Evolutionary conservation across 2,888 invertebrate species (phyloP).

Genomic region (Autographa pulchrina): DNA sequence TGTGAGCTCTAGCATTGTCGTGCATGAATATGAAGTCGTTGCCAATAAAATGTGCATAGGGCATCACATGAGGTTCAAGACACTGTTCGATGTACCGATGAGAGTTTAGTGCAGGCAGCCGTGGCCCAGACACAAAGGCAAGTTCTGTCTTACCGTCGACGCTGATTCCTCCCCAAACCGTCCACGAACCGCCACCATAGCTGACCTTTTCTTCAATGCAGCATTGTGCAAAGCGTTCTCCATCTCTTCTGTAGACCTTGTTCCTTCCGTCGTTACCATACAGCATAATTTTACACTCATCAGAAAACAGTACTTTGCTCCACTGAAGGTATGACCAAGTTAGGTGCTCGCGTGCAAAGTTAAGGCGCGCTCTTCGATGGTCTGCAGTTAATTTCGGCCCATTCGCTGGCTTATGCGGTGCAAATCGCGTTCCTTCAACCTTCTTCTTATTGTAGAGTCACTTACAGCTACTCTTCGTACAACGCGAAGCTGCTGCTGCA

Average conservation of each 20-base stretch:
- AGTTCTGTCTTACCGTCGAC: constrained; percentile 25
- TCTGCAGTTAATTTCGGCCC: constrained; percentile 35
- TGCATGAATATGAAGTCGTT: constrained; percentile 4
- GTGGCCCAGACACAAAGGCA: constrained; percentile 9
- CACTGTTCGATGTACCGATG: constrained; percentile 14
- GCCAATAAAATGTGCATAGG: constrained; percentile 11
- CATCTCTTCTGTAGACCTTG: too few relatives aligned
- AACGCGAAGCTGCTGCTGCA: constrained; percentile 28
- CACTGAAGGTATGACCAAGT: constrained; percentile 26
- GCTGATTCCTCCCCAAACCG: constrained; percentile 25
- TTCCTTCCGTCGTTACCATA: too few relatives aligned
- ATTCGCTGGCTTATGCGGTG: constrained; percentile 13
- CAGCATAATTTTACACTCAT: too few relatives aligned
- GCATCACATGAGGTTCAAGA: constrained; percentile 13
- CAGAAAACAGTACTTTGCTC: constrained; percentile 29
- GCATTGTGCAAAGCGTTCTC: too few relatives aligned
- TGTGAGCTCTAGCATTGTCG: constrained; percentile 11
- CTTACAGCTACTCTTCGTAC: not conserved
- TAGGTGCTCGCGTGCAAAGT: constrained; percentile 42
- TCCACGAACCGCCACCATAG: too few relatives aligned
- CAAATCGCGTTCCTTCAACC: constrained; percentile 16
- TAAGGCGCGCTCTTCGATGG: constrained; percentile 40
- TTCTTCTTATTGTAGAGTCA: constrained; percentile 16
- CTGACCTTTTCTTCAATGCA: too few relatives aligned
- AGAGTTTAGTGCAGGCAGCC: constrained; percentile 11